These are phyloP conservation scores for Hafferia zeledoni DNA, from an alignment of 2,797 vertebrate species.

Conservation along the genomic window DNA sequence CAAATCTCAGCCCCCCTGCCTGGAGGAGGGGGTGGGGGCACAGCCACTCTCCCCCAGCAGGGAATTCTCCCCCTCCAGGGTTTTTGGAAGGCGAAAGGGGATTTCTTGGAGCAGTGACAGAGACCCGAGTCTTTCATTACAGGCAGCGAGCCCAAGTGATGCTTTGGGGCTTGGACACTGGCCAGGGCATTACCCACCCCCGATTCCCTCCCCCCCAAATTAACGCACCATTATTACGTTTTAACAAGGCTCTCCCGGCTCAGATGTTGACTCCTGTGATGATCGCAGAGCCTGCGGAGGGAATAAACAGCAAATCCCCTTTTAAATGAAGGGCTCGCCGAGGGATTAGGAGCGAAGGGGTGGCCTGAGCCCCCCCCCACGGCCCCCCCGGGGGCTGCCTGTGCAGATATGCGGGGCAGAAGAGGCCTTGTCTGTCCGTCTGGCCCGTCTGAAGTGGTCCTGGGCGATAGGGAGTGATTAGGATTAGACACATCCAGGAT, in stretches of 20 bases:
- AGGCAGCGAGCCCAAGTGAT: accelerated
- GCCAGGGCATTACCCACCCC: background rate
- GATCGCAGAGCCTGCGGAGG: background rate
- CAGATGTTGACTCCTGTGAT: conserved; percentile 43
- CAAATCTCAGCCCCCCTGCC: background rate
- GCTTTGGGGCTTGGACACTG: background rate
- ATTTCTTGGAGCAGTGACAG: accelerated
- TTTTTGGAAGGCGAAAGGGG: background rate
- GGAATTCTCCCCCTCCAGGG: background rate
- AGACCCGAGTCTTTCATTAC: accelerated
- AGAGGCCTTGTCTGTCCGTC: conserved; percentile 18
- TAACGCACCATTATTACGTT: background rate
- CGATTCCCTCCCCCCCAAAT: background rate
- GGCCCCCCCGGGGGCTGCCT: background rate
- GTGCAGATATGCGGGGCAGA: conserved; percentile 36
- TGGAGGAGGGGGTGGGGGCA: background rate
- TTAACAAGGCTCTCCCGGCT: conserved; percentile 21
- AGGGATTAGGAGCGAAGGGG: conserved; percentile 38
- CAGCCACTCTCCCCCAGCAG: background rate
- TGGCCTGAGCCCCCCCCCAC: background rate
- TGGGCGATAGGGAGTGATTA: conserved; percentile 34
- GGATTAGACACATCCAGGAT: conserved; percentile 63
- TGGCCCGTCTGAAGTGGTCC: conserved; percentile 56
- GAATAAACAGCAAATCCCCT: conserved; percentile 62
- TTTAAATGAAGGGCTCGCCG: conserved; percentile 35